Evolutionary conservation across 2,888 invertebrate species (phyloP).

Genomic region (Meteorus colon): DNA sequence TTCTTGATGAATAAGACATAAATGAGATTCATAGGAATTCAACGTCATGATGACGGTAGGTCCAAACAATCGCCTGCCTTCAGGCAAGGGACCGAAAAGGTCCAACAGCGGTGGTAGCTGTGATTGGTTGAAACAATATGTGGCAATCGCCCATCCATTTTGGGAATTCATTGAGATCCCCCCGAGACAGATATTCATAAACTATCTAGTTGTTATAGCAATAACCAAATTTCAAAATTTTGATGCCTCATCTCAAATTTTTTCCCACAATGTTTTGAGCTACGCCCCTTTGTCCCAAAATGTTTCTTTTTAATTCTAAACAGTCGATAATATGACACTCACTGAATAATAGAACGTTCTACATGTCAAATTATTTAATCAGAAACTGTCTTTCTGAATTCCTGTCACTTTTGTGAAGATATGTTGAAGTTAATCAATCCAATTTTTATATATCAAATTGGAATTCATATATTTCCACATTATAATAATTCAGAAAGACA

Average conservation of each 20-base stretch:
- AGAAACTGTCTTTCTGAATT: constrained; percentile 64
- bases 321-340: constrained; percentile 70
- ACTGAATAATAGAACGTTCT: constrained; percentile 72
- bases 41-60: constrained; percentile 70
- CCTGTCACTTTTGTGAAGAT: constrained; percentile 9
- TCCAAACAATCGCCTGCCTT: constrained; percentile 74
- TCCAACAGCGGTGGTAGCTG: constrained; percentile 74
- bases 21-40: constrained; percentile 49
- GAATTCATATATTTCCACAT: not conserved
- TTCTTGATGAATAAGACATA: constrained; percentile 26
- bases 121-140: constrained; percentile 74
- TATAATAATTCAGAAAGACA: constrained; percentile 58
- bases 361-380: constrained; percentile 66
- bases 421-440: not conserved
- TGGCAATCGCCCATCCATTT: constrained; percentile 64
- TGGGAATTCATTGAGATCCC: constrained; percentile 42
- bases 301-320: constrained; percentile 63
- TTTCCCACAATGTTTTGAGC: constrained; percentile 63
- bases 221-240: constrained; percentile 10
- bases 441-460: not conserved
- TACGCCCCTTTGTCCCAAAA: constrained; percentile 65
- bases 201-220: not conserved
- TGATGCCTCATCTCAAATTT: constrained; percentile 33
- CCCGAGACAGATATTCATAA: constrained; percentile 2
- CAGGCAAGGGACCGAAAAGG: constrained; percentile 72